phyloP scores from a whole-genome alignment of 2,113 vertebrate genomes.

The Arvicanthis niloticus region DNA sequence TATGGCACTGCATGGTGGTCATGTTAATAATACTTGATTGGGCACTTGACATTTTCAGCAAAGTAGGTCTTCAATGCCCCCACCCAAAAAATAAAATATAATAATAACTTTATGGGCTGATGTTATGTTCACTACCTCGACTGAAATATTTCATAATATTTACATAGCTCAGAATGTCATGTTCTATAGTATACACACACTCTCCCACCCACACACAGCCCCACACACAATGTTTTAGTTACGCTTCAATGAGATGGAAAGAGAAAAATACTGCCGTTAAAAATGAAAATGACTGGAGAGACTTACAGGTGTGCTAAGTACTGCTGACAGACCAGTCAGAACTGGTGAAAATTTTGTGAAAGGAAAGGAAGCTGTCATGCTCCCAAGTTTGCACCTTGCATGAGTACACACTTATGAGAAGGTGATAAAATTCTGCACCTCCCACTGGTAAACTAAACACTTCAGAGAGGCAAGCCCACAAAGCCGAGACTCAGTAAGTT shows the following conservation, averaged over 20 bases:
- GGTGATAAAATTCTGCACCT: neutral
- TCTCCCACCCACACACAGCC: neutral
- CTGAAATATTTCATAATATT: neutral
- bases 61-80: neutral
- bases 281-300: neutral
- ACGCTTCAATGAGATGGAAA: neutral
- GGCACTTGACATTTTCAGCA: neutral
- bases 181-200: neutral
- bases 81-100: neutral
- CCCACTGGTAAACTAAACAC: slow-evolving; percentile 2
- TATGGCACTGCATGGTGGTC: neutral
- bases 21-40: neutral
- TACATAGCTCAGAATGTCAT: neutral
- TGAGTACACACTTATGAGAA: neutral
- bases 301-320: neutral
- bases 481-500: slow-evolving; percentile 1
- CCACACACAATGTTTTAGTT: neutral
- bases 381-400: neutral
- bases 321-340: neutral
- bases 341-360: neutral
- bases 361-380: neutral
- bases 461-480: neutral
- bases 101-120: neutral
- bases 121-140: neutral
- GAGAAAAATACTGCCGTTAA: neutral